Evolutionary conservation across 1,140 invertebrate genomes (phyloP).

Genomic region (Saccostrea cuccullata): DNA sequence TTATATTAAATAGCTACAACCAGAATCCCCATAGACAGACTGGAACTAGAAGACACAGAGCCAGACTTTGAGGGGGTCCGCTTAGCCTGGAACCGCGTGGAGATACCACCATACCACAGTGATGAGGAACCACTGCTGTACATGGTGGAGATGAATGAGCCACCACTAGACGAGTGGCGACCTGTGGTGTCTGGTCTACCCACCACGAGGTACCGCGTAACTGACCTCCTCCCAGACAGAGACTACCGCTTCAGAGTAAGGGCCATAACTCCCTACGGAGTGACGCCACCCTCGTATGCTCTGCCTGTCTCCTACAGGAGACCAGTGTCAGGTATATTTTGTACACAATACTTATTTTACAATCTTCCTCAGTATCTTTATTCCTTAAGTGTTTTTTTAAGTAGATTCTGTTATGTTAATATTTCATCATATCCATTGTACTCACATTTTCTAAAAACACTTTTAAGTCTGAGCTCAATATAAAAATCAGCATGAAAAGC

Average conservation of each 20-base stretch:
- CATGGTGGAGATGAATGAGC: conserved; percentile 72
- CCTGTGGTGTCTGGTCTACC: conserved; percentile 71
- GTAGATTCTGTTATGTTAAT: too few relatives aligned
- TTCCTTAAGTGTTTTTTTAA: too few relatives aligned
- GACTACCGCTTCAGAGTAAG: conserved; percentile 98
- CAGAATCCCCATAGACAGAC: conserved; percentile 64
- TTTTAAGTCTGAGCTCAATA: too few relatives aligned
- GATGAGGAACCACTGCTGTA: conserved; percentile 72
- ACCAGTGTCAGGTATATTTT: conserved; percentile 44
- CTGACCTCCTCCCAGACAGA: conserved; percentile 74
- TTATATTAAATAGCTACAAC: conserved; percentile 61
- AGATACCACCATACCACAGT: conserved; percentile 69
- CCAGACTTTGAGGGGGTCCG: conserved; percentile 66
- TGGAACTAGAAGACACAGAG: conserved; percentile 70
- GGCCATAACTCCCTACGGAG: conserved; percentile 97
- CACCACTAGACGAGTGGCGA: conserved; percentile 68
- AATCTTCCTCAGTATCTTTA: too few relatives aligned
- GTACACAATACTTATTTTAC: neutral
- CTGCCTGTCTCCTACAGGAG: conserved; percentile 62
- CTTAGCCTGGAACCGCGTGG: conserved; percentile 69
- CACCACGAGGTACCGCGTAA: conserved; percentile 68
- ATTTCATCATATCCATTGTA: too few relatives aligned
- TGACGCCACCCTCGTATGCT: conserved; percentile 87
- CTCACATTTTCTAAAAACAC: too few relatives aligned
- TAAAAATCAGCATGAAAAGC: too few relatives aligned